Conservation (phyloP, 2,113 vertebrate species). For the Aegithalos caudatus region DNA sequence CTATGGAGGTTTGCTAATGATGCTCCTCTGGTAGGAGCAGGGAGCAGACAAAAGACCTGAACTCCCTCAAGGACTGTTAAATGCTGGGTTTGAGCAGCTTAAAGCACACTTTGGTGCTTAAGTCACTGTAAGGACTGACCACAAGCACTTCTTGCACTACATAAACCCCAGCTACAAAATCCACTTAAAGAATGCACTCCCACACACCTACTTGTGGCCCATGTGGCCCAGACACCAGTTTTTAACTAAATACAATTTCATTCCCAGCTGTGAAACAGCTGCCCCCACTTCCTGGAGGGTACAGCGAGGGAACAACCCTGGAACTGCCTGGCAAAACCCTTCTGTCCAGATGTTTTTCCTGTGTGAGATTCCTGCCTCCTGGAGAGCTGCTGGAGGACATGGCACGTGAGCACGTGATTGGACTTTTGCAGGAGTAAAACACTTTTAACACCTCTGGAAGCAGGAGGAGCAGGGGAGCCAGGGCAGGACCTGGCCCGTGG, state of each 20-base stretch:
- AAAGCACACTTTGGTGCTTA: background rate
- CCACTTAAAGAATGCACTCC: background rate
- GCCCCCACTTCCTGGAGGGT: fast-evolving
- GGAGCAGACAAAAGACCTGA: background rate
- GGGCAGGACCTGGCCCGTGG: background rate
- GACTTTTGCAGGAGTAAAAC: background rate
- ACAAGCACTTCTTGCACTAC: background rate
- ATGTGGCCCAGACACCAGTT: background rate
- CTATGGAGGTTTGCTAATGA: background rate
- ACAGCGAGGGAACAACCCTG: background rate
- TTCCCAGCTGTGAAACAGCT: background rate
- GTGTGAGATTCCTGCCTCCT: background rate
- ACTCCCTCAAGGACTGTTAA: background rate
- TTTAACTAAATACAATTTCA: background rate
- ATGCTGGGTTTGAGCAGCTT: background rate
- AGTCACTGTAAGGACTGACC: background rate
- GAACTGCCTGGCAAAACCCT: background rate
- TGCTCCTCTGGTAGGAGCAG: background rate
- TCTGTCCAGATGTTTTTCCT: background rate
- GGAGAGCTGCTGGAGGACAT: background rate
- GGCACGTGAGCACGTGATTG: fast-evolving
- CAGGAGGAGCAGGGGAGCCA: background rate
- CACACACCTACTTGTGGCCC: fast-evolving
- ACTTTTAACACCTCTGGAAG: background rate
- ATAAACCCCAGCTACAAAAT: background rate